These are phyloP conservation scores for Periophthalmus modestus DNA, from an alignment of 2,113 vertebrate genomes.

Conservation along the genomic window DNA sequence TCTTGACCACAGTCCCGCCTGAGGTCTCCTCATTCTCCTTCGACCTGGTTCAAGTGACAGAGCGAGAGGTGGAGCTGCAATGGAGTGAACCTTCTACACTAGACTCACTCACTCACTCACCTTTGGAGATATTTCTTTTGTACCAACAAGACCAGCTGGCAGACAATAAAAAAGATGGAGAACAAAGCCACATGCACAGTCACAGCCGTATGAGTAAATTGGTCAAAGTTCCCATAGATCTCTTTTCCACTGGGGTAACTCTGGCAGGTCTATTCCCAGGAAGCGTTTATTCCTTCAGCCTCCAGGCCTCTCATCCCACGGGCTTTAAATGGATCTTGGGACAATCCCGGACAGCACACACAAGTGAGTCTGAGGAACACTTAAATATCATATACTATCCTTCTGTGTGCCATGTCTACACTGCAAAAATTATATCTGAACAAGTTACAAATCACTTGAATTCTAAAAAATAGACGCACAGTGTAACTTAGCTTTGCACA, in stretches of 20 bases:
- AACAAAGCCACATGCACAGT: slow-evolving; percentile 1
- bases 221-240: slow-evolving; percentile 46
- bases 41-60: slow-evolving; percentile 72
- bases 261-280: slow-evolving; percentile 80
- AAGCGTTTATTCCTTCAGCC: slow-evolving; percentile 77
- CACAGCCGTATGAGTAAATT: slow-evolving; percentile 15
- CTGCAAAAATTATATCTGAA: too few relatives aligned
- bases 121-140: slow-evolving; percentile 73
- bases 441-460: too few relatives aligned
- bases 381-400: background rate
- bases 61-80: slow-evolving; percentile 77
- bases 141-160: slow-evolving; percentile 68
- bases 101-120: slow-evolving; percentile 38
- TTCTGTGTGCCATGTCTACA: background rate
- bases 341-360: slow-evolving; percentile 74
- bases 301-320: slow-evolving; percentile 71
- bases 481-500: too few relatives aligned
- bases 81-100: slow-evolving; percentile 74
- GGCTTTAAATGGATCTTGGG: slow-evolving; percentile 76
- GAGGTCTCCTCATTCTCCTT: slow-evolving; percentile 46
- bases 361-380: slow-evolving; percentile 77
- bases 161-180: slow-evolving; percentile 12
- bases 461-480: too few relatives aligned
- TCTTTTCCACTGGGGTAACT: slow-evolving; percentile 59
- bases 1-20: slow-evolving; percentile 36